Base-by-base conservation (phyloP, 2,888 invertebrate genomes). In the Fragum whitleyi region DNA sequence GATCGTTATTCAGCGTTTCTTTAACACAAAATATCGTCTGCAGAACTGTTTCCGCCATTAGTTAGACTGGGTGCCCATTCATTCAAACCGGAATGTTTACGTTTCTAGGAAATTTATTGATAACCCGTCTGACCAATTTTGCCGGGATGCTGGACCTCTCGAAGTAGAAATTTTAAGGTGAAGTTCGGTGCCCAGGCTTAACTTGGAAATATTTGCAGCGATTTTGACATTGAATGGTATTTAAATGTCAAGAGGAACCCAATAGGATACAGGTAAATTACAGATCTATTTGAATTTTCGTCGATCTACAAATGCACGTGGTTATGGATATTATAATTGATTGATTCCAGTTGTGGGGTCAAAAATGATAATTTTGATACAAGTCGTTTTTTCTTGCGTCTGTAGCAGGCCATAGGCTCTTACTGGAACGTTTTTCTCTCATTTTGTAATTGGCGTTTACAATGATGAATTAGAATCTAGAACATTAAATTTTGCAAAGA, bases 41-140 rank as follows among this genome's bases (percentile, higher is more conserved):
- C 65, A 42, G 32, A 2, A 21, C 28, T 21, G n/a, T 65, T 14
- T 65, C 47, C 65, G 42, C 39, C 65, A 65, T 65, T 65, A 39
- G 9, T 21, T 26, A 42, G 65, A 65, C 65, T 65, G 65, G 19
- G 42, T 65, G n/a, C 36, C 65, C 23, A 36, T 23, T 26, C 65
- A 26, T 65, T 65, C 26, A 65, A 5, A n/a, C 47, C 19, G 47
- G n/a, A 47, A 47, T 65, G 42, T 39, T 65, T 42, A 61, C 61
- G n/a, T 47, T 57, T 26, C 11, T 42, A 11, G 14, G 42, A 36
- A 42, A 62, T n/a, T 65, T 39, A 65, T 65, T 42, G 65, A 65
- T 36, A 65, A 65, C 65, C 42, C 39, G 65, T 65, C 65, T 42
- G 65, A 39, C 65, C 65, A 65, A 26, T 65, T 23, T 39, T 61